Base-by-base conservation (phyloP, 2,888 invertebrate species). In the Drosophila diplacantha region DNA sequence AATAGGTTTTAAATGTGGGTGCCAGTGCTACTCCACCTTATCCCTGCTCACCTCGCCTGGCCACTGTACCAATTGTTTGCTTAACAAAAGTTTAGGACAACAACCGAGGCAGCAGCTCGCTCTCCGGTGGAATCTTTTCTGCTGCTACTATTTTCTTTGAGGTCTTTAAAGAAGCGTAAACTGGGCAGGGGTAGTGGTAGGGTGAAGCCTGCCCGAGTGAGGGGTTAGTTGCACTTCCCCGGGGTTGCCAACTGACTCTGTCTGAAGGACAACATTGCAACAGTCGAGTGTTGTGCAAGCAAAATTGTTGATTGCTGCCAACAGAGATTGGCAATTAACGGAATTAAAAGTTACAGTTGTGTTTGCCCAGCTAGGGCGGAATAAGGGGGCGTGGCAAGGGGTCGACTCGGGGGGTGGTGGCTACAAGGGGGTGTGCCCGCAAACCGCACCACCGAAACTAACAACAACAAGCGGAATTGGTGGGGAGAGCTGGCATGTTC, bases 311-410 rank as follows among this genome's bases (percentile, higher is more conserved):
- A 84, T 84, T 84, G 84, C 84, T 81, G 74, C 82, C 83, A 82
- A 85, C 84, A 84, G 85, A 84, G 85, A 82, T 85, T 87, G 86
- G 87, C 87, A 87, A 87, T 87, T 87, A 87, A 86, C 82, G 80
- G 84, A 86, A 87, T 87, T 87, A 87, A 87, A 87, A 84, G 85
- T 84, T 84, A 83, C 84, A 82, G 79, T 81, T 80, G 72, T 81
- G 78, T 78, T 78, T 81, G 74, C 66, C 58, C 69, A 74, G 75
- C 69, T 69, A 58, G 66, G 52, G 49, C 35, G 43, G 9, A 5
- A 6, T 32, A 16, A 22, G 49, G 24, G 26, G 39, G 57, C 35
- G 38, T 51, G 57, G 34, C 18, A 0, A 49, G 35, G 16, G 22
- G 32, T 4, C 12, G 32, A n/a, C 29, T 12, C 20, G 14, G 50